Evolutionary conservation across 2,888 invertebrate species (phyloP).

Genomic region (Therioaphis trifolii): DNA sequence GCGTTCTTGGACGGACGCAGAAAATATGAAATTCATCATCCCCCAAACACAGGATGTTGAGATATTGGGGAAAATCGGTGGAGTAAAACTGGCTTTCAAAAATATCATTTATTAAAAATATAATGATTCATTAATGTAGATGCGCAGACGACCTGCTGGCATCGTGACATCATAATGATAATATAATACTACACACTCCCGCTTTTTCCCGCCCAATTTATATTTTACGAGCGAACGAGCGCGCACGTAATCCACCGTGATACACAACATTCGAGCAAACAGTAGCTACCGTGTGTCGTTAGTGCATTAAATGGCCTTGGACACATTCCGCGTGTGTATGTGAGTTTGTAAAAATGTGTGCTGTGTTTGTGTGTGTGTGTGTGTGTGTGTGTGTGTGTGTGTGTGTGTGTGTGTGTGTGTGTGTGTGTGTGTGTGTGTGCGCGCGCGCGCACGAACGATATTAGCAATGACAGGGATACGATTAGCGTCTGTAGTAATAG

Average conservation of each 20-base stretch:
- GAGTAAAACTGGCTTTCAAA: too few relatives aligned
- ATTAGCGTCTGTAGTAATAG: neutral
- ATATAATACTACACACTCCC: neutral
- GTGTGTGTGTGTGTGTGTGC: neutral
- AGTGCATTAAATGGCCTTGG: constrained; percentile 36
- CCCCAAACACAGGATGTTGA: too few relatives aligned
- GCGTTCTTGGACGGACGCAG: too few relatives aligned
- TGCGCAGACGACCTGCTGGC: neutral
- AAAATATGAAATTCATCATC: too few relatives aligned
- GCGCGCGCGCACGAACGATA: neutral
- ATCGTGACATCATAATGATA: neutral
- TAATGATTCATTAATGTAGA: too few relatives aligned
- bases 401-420: neutral
- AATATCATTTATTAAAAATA: too few relatives aligned
- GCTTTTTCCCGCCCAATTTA: constrained; percentile 48
- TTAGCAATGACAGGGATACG: constrained; percentile 44
- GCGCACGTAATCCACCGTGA: neutral
- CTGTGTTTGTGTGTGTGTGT: too few relatives aligned
- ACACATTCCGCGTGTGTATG: constrained; percentile 19
- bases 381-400: neutral
- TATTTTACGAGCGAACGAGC: neutral
- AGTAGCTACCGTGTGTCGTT: constrained; percentile 14
- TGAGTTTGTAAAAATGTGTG: too few relatives aligned
- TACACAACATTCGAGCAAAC: neutral
- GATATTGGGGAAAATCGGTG: too few relatives aligned